phyloP scores from a whole-genome alignment of 2,113 vertebrate genomes.

The Podocnemis expansa region DNA sequence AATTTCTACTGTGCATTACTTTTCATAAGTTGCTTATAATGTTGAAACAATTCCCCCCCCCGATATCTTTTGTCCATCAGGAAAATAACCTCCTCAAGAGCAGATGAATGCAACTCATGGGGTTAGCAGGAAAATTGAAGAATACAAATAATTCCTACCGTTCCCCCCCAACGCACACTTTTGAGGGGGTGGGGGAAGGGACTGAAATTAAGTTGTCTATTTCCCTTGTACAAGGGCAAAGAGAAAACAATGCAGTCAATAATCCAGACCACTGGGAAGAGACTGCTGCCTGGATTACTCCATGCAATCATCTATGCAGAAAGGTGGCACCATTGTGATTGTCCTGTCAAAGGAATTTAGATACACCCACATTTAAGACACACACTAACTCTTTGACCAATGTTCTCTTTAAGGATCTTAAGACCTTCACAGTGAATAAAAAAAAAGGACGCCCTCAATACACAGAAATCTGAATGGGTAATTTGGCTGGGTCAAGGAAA shows the following conservation, averaged over 20 bases:
- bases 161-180: no score
- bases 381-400: neutral
- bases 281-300: neutral
- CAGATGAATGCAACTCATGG: neutral
- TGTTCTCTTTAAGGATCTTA: neutral
- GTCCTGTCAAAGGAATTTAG: neutral
- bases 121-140: neutral
- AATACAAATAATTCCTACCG: neutral
- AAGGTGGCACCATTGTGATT: neutral
- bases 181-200: neutral
- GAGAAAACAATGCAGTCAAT: neutral
- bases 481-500: neutral
- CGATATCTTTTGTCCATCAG: neutral
- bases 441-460: neutral
- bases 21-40: no score
- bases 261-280: neutral
- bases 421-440: neutral
- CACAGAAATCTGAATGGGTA: neutral
- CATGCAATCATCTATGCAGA: neutral
- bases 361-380: neutral
- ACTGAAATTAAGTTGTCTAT: neutral
- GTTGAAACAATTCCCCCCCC: no score
- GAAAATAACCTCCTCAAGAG: neutral
- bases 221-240: neutral
- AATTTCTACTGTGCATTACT: no score